Conservation (phyloP, 2,888 invertebrate species). For the Lasioglossum oenotherae region DNA sequence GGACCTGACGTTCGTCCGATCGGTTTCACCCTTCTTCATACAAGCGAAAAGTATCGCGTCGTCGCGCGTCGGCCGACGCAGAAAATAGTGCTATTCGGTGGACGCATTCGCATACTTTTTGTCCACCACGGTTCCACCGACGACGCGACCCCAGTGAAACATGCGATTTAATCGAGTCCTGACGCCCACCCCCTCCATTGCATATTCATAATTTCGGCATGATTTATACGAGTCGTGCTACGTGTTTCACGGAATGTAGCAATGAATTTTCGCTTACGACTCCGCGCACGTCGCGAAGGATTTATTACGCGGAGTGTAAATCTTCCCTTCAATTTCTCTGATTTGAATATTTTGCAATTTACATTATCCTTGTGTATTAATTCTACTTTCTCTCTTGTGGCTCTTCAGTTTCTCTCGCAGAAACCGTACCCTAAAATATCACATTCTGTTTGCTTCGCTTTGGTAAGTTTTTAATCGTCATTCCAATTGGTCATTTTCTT, state of each 20-base stretch:
- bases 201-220: slow-evolving; percentile 23
- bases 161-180: slow-evolving; percentile 2
- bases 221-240: slow-evolving; percentile 11
- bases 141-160: not conserved
- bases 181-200: slow-evolving; percentile 10
- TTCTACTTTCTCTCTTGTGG: not conserved
- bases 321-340: not conserved
- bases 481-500: not conserved
- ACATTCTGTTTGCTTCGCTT: not conserved
- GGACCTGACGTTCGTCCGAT: not conserved
- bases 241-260: not conserved
- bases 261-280: not conserved
- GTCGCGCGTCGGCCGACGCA: not conserved
- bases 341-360: not conserved
- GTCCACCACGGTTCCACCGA: not conserved
- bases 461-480: not conserved
- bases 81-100: not conserved
- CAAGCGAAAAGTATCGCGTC: not conserved
- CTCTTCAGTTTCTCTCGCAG: not conserved
- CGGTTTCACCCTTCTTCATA: not conserved
- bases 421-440: not conserved
- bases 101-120: not conserved
- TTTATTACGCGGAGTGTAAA: not conserved
- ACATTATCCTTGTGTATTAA: not conserved
- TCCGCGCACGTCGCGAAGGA: not conserved